Evolutionary conservation across 2,113 vertebrate species (phyloP).

Genomic region (Crypturellus undulatus): DNA sequence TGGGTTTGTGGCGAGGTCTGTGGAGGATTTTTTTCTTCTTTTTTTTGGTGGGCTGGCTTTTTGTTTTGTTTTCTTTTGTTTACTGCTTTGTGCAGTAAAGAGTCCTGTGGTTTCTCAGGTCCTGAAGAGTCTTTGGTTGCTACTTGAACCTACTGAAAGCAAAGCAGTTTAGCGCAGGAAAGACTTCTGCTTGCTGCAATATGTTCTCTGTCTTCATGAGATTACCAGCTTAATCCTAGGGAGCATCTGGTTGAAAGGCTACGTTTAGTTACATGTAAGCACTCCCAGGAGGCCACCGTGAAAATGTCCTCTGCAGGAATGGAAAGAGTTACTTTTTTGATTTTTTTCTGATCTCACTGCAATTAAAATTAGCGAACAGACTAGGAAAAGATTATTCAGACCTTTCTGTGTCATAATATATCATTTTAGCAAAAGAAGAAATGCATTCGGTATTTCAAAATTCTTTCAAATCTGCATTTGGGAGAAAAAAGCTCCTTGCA

Average conservation of each 20-base stretch:
- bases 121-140: not conserved
- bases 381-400: not conserved
- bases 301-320: not conserved
- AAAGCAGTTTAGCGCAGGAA: not conserved
- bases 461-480: not conserved
- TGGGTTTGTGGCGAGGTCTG: not conserved
- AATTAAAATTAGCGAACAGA: constrained; percentile 6
- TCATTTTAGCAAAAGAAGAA: not conserved
- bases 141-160: not conserved
- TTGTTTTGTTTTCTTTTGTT: not conserved
- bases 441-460: not conserved
- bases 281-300: not conserved
- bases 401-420: not conserved
- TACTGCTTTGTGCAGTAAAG: not conserved
- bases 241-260: not conserved
- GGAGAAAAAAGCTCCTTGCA: not conserved
- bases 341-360: not conserved
- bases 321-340: not conserved
- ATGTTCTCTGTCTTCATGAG: not conserved
- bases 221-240: not conserved
- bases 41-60: not conserved
- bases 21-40: not conserved
- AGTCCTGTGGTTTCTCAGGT: not conserved
- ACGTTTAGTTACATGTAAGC: not conserved
- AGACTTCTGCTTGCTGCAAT: not conserved